Percentiles rank a stretch among this genome's conserved stretches.
Evolutionary conservation across 2,797 vertebrate species (phyloP).

Genomic region (Sebastes nivosus): DNA sequence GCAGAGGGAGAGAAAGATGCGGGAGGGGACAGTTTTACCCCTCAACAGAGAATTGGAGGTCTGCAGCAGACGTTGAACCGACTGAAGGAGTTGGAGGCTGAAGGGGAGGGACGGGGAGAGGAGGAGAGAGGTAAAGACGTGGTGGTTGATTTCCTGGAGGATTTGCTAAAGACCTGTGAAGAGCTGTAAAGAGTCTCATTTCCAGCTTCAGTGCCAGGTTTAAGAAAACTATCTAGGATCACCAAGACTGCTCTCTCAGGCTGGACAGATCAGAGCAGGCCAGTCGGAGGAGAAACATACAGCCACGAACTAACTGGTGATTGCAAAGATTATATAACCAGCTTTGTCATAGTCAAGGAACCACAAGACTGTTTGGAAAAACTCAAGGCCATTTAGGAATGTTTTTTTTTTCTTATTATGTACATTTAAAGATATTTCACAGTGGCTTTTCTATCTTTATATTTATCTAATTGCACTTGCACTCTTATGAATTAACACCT

Average conservation of each 20-base stretch:
- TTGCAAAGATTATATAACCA: not conserved
- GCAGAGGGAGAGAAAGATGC: conserved; percentile 65
- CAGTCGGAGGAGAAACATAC: not conserved
- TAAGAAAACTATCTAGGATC: not conserved
- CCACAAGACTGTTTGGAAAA: not conserved
- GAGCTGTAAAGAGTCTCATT: conserved; percentile 36
- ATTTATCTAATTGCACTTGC: not conserved
- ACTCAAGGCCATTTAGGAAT: not conserved
- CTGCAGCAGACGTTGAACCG: conserved; percentile 81
- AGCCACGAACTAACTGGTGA: not conserved
- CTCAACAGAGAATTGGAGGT: conserved; percentile 74
- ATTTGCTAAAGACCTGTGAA: conserved; percentile 76
- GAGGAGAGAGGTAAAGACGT: conserved; percentile 52
- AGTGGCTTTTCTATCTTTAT: not conserved
- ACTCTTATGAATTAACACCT: not conserved
- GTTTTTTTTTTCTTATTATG: not conserved
- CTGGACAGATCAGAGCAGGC: not conserved
- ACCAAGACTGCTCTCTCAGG: not conserved
- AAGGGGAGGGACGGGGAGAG: conserved; percentile 28
- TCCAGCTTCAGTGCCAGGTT: not conserved
- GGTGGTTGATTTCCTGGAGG: conserved; percentile 82
- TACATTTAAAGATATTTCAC: not conserved
- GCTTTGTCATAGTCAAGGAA: not conserved
- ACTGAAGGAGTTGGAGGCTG: conserved; percentile 71
- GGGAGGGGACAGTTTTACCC: not conserved